Conservation (phyloP, 2,888 invertebrate species). For the Scaptomyza flava region DNA sequence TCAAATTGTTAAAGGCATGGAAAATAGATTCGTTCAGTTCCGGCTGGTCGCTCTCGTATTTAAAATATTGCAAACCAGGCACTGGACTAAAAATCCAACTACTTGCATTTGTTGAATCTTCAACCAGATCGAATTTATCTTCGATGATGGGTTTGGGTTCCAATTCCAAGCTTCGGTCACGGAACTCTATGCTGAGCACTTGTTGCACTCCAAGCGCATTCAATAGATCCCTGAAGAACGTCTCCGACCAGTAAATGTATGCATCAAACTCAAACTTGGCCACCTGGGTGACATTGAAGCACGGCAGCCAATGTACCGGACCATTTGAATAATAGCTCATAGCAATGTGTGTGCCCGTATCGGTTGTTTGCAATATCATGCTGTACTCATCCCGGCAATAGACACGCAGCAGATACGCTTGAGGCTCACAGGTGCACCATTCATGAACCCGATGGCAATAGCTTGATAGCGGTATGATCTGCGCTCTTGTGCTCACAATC, state of each 20-base stretch:
- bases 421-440: constrained; percentile 58
- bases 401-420: constrained; percentile 62
- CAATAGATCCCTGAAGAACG: constrained; percentile 59
- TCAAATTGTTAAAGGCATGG: constrained; percentile 52
- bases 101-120: constrained; percentile 10
- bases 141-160: constrained; percentile 8
- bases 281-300: constrained; percentile 50
- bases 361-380: constrained; percentile 56
- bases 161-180: constrained; percentile 56
- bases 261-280: constrained; percentile 67
- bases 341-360: constrained; percentile 49
- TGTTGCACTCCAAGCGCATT: constrained; percentile 46
- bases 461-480: constrained; percentile 61
- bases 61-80: constrained; percentile 49
- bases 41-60: constrained; percentile 48
- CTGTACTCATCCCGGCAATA: constrained; percentile 60
- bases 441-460: constrained; percentile 48
- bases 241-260: constrained; percentile 60
- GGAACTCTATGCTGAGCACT: constrained; percentile 54
- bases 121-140: background rate
- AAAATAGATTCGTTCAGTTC: constrained; percentile 53
- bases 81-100: constrained; percentile 63
- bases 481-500: constrained; percentile 24
- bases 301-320: constrained; percentile 51
- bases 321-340: constrained; percentile 58